phyloP scores from a whole-genome alignment of 2,113 vertebrate species.

The Willisornis vidua region DNA sequence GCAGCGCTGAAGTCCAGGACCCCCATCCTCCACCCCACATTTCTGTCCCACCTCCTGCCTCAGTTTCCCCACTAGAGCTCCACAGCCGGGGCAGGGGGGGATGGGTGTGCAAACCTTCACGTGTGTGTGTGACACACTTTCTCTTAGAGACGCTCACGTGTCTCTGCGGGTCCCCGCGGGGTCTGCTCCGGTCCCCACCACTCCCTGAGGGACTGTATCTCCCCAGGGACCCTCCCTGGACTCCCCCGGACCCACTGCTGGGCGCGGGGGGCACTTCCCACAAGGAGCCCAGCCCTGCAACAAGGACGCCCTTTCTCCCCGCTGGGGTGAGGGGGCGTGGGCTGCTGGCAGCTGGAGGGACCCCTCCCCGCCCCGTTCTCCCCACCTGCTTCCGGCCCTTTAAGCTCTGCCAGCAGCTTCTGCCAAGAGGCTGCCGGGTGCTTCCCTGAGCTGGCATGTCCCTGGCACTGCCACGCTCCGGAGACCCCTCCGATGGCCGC shows the following conservation, averaged over 20 bases:
- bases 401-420: not conserved
- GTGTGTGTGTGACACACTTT: not conserved
- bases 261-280: not conserved
- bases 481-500: not conserved
- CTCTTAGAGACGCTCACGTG: not conserved
- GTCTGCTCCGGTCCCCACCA: not conserved
- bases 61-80: not conserved
- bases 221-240: too few relatives aligned
- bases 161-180: not conserved
- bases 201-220: accelerated
- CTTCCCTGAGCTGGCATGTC: not conserved
- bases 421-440: not conserved
- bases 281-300: not conserved
- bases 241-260: not conserved
- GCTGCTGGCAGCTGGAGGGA: not conserved
- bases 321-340: not conserved
- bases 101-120: not conserved
- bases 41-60: not conserved
- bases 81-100: accelerated
- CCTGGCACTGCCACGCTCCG: not conserved
- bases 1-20: not conserved
- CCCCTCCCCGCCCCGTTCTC: not conserved
- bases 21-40: accelerated
- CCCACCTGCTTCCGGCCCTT: slow-evolving; percentile 47
- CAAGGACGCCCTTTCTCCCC: slow-evolving; percentile 1